Conservation (phyloP, 23 tunicate species). For the Trididemnum nubilum region DNA sequence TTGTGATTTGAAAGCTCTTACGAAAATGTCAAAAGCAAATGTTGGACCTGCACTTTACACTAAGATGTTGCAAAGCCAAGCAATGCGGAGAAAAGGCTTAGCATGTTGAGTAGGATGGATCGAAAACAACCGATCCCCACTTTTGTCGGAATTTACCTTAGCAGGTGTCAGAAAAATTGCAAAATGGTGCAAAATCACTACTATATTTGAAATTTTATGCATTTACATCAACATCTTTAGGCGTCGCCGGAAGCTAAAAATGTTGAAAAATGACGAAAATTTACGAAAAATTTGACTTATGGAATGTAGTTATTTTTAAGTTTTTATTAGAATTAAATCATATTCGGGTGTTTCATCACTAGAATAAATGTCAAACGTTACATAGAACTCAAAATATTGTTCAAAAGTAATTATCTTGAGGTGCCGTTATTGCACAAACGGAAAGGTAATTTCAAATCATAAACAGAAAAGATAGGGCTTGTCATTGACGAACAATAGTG, state of each 20-base stretch:
- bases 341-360: background rate
- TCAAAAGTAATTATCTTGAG: background rate
- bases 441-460: too few species aligned
- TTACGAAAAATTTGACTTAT: background rate
- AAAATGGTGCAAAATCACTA: background rate
- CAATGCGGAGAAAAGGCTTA: too few species aligned
- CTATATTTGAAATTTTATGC: background rate
- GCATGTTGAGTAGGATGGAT: background rate
- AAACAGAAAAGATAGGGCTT: too few species aligned
- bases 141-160: background rate
- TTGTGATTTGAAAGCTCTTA: too few species aligned
- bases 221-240: background rate
- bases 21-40: too few species aligned
- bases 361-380: background rate
- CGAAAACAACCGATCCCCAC: background rate
- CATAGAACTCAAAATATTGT: background rate
- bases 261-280: background rate
- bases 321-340: background rate
- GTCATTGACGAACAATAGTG: too few species aligned
- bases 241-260: background rate
- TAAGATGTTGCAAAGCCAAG: too few species aligned
- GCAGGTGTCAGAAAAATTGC: background rate
- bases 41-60: too few species aligned
- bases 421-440: background rate
- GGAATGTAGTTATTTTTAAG: background rate